Conservation (phyloP, 2,888 invertebrate genomes). For the Chrysotoxum bicinctum region DNA sequence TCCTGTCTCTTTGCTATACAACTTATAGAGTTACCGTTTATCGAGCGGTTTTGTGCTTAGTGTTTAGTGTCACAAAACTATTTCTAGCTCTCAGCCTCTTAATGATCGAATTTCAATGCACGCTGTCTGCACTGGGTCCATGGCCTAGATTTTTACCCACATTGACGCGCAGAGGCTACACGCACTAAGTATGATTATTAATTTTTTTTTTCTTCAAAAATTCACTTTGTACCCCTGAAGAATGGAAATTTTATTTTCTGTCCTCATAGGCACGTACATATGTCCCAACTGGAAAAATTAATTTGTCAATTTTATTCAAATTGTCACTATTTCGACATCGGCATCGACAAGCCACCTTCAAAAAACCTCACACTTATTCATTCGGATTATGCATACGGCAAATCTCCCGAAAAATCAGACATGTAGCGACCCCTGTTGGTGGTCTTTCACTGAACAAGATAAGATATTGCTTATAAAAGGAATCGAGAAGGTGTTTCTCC, state of each 20-base stretch:
- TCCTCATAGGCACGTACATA: conserved; percentile 4
- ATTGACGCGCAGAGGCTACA: conserved; percentile 17
- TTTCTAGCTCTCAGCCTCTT: conserved; percentile 48
- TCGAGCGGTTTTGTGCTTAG: conserved; percentile 17
- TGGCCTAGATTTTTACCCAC: conserved; percentile 62
- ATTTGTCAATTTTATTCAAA: conserved; percentile 64
- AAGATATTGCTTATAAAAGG: conserved; percentile 31
- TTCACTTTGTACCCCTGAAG: conserved; percentile 41
- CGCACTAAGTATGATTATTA: conserved; percentile 58
- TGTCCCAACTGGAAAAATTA: conserved; percentile 5
- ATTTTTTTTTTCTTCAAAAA: conserved; percentile 32
- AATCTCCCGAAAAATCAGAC: conserved; percentile 7
- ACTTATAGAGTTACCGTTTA: neutral
- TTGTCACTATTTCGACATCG: conserved; percentile 25
- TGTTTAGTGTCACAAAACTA: conserved; percentile 67
- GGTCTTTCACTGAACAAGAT: conserved; percentile 43
- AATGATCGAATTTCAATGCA: conserved; percentile 69
- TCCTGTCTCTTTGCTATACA: conserved; percentile 31
- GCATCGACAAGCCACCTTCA: conserved; percentile 36
- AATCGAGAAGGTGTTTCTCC: conserved; percentile 42
- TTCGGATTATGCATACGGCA: neutral
- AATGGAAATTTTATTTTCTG: conserved; percentile 48
- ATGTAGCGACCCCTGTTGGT: conserved; percentile 49
- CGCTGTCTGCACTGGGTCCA: conserved; percentile 55
- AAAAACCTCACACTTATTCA: conserved; percentile 38